Evolutionary conservation across 2,888 invertebrate genomes (phyloP), one percentile per base, ranked within the genome.

Genomic region (Brenthis hecate): DNA sequence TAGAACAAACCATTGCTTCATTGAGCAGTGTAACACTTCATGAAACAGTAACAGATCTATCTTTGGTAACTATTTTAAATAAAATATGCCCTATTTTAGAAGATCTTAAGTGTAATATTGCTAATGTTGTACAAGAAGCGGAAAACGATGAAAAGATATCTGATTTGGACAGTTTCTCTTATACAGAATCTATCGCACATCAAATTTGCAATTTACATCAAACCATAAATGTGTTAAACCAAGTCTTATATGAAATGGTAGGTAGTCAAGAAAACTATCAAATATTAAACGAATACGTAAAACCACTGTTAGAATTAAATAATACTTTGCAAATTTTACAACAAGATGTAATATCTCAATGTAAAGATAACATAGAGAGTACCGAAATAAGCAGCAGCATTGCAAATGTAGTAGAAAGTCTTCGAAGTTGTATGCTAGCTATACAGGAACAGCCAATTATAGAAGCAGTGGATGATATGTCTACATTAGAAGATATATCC

Each of bases 401-500:
- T 56, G 91, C 87, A 47, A 88, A 81, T 71, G 85, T 85, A 8
- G 85, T 90, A 48, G 86, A 91, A 79, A 89, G 82, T 74, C 73
- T 92, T 50, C 87, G 92, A 74, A 90, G 85, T 72, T 92, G 92
- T 75, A 87, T 94, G 58, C 76, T 93, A 11, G 81, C 92, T 72
- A 87, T 94, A 73, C 86, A 91, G 70, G 91, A 94, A 76, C 90
- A 93, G 75, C 78, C 78, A 72, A 81, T 87, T 70, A 70, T 94
- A 51, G 94, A 95, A 78, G 88, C 83, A 11, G 78, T 84, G 6
- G 91, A 89, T 48, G 94, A 94, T 55, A 85, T 94, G 77, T 94
- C 94, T 5, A 93, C 94, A 8, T 87, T 94, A 64, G 93, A 94
- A 73, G 94, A 94, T 75, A 85, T 94, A 72, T 94, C 95, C 0